Conservation (phyloP, 1,140 invertebrate genomes). For the roundworm (Caenorhabditis elegans) region DNA sequence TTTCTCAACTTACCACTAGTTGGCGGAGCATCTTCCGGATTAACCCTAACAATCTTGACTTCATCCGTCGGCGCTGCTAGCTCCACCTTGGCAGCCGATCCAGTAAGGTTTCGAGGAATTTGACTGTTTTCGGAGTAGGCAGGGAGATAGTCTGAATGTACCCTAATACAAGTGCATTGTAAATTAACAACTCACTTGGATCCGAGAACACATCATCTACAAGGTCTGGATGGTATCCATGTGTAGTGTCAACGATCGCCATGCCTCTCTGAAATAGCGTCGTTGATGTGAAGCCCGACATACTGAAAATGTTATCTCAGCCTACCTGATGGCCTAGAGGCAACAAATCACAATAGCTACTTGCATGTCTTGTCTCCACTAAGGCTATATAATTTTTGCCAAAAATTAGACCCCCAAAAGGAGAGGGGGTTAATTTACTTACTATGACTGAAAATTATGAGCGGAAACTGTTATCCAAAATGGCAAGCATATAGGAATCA, state of each 20-base stretch:
- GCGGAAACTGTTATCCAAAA: too few relatives aligned
- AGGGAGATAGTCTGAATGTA: neutral
- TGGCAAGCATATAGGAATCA: too few relatives aligned
- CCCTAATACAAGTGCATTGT: neutral
- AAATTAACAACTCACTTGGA: neutral
- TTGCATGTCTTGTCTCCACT: too few relatives aligned
- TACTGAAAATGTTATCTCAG: too few relatives aligned
- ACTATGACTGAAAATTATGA: too few relatives aligned
- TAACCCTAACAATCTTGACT: neutral
- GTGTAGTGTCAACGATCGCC: slow-evolving; percentile 34
- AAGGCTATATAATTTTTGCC: too few relatives aligned
- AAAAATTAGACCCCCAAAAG: too few relatives aligned
- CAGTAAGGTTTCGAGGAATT: neutral
- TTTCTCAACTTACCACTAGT: neutral
- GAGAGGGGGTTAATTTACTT: too few relatives aligned
- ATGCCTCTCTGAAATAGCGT: slow-evolving; percentile 4
- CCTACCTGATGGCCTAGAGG: too few relatives aligned
- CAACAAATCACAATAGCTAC: too few relatives aligned
- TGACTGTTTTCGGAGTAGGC: slow-evolving; percentile 31
- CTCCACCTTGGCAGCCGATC: slow-evolving; percentile 31
- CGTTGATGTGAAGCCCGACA: too few relatives aligned
- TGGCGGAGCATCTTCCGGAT: neutral
- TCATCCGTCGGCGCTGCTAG: neutral
- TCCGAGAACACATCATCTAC: neutral
- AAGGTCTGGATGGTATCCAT: slow-evolving; percentile 2